Evolutionary conservation across 2,113 vertebrate genomes (phyloP), one percentile per base, ranked within the genome.

Genomic region (Puntigrus tetrazona): DNA sequence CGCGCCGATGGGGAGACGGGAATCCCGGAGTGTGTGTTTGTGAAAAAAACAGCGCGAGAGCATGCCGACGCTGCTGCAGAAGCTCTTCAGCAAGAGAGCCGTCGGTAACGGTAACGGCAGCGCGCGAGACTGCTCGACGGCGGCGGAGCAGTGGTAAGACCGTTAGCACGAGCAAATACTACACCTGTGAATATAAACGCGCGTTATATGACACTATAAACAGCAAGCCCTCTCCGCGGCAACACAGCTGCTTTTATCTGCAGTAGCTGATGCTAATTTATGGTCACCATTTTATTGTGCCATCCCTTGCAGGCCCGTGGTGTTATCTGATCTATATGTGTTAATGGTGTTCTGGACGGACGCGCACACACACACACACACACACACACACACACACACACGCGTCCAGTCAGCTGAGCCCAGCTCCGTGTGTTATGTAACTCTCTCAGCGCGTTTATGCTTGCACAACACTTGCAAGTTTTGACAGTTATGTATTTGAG

Each of bases 21-120:
- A 10, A 27, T 13, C 57, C 61, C 78, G 11, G 41, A 73, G 2
- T 74, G 22, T 34, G 59, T 80, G 59, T 31, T 45, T 27, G 27
- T 80, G 41, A 67, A 14, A 67, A 14, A 29, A 63, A 45, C 29
- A 67, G 41, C 20, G 27, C 27, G 22, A 20, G 8, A 84, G 78
- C 38, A 88, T 88, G 87, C 87, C 87, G 34, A 88, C 85, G 31
- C 82, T 88, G 72, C 59, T 88, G 52, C 87, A 88, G 52, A 88
- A 88, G 41, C 82, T 88, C 36, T 84, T 88, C 78, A 79, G 70
- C 65, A 88, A 84, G 41, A 81, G 61, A 70, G 82, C 83, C 11
- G 45, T 29, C 16, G 36, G 50, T 47, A 78, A 59, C 52, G 82
- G 55, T 43, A 81, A 47, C 55, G 83, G 59, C 41, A 76, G 77